Percentiles rank a stretch among this genome's conserved stretches.
phyloP scores from a whole-genome alignment of 2,113 vertebrate genomes.

The Vombatus ursinus region DNA sequence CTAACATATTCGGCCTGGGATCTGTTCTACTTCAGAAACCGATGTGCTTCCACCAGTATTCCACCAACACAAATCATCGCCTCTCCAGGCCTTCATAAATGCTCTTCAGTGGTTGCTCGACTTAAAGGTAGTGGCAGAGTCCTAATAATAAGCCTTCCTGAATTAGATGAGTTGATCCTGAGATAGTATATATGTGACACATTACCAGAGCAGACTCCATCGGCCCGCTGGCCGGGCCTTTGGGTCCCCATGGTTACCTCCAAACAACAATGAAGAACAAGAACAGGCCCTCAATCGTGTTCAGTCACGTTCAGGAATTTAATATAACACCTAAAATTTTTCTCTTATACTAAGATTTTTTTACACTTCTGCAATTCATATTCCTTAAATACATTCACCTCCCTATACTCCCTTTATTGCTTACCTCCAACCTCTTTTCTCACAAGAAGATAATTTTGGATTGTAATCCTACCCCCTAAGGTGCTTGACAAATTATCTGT shows the following conservation, averaged over 20 bases:
- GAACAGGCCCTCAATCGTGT: not conserved
- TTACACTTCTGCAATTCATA: slow-evolving; percentile 2
- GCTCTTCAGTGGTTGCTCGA: not conserved
- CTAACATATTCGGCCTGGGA: not conserved
- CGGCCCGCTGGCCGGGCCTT: not conserved
- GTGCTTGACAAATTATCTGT: not conserved
- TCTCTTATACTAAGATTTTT: not conserved
- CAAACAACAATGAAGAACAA: not conserved
- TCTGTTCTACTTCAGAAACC: not conserved
- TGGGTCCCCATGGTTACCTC: not conserved
- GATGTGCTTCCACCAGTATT: not conserved
- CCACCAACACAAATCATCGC: not conserved
- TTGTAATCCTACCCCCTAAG: slow-evolving; percentile 6
- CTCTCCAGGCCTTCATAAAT: not conserved
- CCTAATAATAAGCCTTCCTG: not conserved
- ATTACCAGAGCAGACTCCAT: not conserved
- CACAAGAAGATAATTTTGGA: slow-evolving; percentile 9
- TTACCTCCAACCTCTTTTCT: not conserved
- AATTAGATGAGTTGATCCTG: not conserved
- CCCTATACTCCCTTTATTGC: not conserved
- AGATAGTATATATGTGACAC: not conserved
- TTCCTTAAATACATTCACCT: not conserved
- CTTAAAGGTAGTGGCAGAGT: not conserved
- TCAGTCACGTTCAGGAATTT: not conserved
- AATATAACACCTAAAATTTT: not conserved